Evolutionary conservation across 2,888 invertebrate genomes (phyloP), one percentile per base, ranked within the genome.

Genomic region (Acleris sparsana): DNA sequence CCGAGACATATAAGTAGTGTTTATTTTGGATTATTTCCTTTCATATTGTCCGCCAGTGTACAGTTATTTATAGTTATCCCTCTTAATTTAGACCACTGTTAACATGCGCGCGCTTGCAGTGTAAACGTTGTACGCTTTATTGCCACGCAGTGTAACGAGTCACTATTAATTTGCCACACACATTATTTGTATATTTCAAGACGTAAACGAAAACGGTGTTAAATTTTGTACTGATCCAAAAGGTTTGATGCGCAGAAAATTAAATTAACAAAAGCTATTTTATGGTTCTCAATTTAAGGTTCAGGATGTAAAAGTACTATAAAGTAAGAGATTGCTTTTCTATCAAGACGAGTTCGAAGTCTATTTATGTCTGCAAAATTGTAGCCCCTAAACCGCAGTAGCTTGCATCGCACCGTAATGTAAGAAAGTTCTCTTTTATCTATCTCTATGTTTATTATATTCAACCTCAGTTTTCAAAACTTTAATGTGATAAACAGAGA

Each of bases 141-240:
- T 20, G 65, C 59, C 65, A 44, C 51, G 39, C 64, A 61, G 60
- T 65, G 65, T 61, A 55, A 56, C 55, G 17, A 43, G 39, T 51
- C 65, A 58, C 65, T 49, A 65, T 65, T 60, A 65, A 65, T 65
- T 65, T 65, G 65, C 65, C 65, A 65, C 65, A 60, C 65, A 22
- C 44, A 18, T 29, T 64, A 64, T 59, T 64, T 55, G 64, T 64
- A 53, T 64, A 60, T 43, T 43, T 63, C 53, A 63, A 16, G 17
- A 22, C 20, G 56, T 57, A 57, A 46, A 57, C 56, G 17, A 5
- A 55, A 55, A 43, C 16, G 55, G 55, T 13, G 55, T 43, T 55
- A 7, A 9, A 57, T 46, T 57, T 56, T 20, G 6, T 9, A 13
- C n/a, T 7, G 6, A 3, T 57, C 6, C 7, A 56, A 20, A n/a